These are phyloP conservation scores for Aphrophora alni DNA, from an alignment of 2,888 invertebrate genomes.

Conservation along the genomic window DNA sequence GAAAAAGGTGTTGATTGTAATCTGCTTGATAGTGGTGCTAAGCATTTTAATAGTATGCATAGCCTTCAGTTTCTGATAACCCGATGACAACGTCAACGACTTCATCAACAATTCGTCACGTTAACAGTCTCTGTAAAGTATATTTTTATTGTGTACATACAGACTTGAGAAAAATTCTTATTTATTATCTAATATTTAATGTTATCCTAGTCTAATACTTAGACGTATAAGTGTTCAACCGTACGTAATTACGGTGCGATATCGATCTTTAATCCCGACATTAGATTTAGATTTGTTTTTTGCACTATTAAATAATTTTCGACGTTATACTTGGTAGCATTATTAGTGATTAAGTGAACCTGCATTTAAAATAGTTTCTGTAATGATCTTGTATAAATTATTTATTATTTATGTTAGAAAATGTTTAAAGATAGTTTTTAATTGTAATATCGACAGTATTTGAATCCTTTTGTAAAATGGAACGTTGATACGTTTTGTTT, in stretches of 20 bases:
- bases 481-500: too few species aligned
- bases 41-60: slow-evolving; percentile 65
- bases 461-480: too few species aligned
- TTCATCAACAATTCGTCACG: not conserved
- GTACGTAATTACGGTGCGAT: not conserved
- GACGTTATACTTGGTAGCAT: not conserved
- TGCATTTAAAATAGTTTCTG: not conserved
- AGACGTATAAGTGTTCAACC: not conserved
- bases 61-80: slow-evolving; percentile 21
- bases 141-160: not conserved
- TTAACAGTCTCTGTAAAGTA: not conserved
- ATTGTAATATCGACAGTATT: too few species aligned
- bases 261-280: not conserved
- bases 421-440: too few species aligned
- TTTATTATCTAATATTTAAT: not conserved
- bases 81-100: not conserved
- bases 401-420: not conserved
- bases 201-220: not conserved
- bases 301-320: not conserved
- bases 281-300: not conserved
- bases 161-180: not conserved
- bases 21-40: slow-evolving; percentile 81
- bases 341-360: not conserved
- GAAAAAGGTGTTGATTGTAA: slow-evolving; percentile 89
- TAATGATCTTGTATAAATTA: not conserved